phyloP scores from a whole-genome alignment of 2,888 invertebrate genomes.

The Rhorus exstirpatorius region DNA sequence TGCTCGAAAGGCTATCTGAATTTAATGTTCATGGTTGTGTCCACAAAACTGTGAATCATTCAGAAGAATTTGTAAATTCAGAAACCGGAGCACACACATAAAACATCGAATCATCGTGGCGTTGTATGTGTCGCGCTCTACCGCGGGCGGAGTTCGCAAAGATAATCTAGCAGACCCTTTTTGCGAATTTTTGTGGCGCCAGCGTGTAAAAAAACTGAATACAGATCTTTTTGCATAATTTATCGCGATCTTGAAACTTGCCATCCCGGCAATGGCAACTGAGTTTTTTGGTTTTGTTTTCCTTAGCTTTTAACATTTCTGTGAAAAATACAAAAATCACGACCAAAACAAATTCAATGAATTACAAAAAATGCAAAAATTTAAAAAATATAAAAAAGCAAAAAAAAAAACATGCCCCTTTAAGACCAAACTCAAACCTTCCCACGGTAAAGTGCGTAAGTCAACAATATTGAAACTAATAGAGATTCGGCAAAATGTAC shows the following conservation, averaged over 20 bases:
- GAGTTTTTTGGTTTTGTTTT: too few relatives aligned
- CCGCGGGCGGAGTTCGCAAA: background rate
- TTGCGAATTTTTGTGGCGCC: slow-evolving; percentile 1
- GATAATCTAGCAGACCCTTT: background rate
- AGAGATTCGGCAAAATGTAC: too few relatives aligned
- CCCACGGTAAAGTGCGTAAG: background rate
- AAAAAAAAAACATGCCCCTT: background rate
- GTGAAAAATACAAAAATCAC: too few relatives aligned
- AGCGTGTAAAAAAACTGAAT: background rate
- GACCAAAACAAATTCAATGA: too few relatives aligned
- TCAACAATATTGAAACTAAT: background rate
- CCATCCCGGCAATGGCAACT: background rate
- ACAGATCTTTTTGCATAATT: background rate
- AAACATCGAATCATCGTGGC: background rate
- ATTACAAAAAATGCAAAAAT: too few relatives aligned
- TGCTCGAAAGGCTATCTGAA: background rate
- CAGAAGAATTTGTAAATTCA: slow-evolving; percentile 11
- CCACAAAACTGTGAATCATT: too few relatives aligned
- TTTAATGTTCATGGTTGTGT: background rate
- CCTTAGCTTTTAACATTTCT: background rate
- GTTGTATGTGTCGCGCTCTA: background rate
- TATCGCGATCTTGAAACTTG: background rate
- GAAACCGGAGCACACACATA: slow-evolving; percentile 1
- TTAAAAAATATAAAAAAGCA: background rate
- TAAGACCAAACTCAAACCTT: background rate